Evolutionary conservation across 1,140 invertebrate species (phyloP).

Genomic region (Drosophila ercepeae): DNA sequence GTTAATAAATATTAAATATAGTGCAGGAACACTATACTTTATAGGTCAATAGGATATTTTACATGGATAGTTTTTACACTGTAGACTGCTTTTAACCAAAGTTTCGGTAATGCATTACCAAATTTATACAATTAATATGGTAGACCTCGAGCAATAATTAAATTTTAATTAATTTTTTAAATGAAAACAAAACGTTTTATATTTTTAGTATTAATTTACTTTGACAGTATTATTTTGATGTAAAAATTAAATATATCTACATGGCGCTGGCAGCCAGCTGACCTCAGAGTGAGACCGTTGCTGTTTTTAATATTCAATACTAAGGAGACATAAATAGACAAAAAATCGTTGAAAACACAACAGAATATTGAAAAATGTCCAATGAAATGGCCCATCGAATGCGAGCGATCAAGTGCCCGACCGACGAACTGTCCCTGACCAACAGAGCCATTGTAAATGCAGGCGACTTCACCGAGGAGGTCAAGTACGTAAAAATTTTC

Average conservation of each 20-base stretch:
- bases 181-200: no score
- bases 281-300: background rate
- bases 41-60: no score
- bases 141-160: no score
- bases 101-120: no score
- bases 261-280: background rate
- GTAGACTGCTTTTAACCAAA: no score
- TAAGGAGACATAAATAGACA: background rate
- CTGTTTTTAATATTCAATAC: background rate
- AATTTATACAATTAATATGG: no score
- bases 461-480: conserved; percentile 92
- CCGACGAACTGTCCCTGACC: conserved; percentile 95
- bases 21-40: no score
- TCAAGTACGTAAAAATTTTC: conserved; percentile 86
- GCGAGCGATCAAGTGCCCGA: conserved; percentile 95
- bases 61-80: no score
- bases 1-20: no score
- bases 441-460: conserved; percentile 96
- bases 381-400: conserved; percentile 86
- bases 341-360: background rate
- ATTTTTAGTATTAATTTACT: background rate
- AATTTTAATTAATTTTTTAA: no score
- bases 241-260: background rate
- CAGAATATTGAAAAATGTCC: conserved; percentile 38
- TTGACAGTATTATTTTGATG: background rate